Base-by-base conservation (phyloP, 2,888 invertebrate species). In the Didymodactylos carnosus region DNA sequence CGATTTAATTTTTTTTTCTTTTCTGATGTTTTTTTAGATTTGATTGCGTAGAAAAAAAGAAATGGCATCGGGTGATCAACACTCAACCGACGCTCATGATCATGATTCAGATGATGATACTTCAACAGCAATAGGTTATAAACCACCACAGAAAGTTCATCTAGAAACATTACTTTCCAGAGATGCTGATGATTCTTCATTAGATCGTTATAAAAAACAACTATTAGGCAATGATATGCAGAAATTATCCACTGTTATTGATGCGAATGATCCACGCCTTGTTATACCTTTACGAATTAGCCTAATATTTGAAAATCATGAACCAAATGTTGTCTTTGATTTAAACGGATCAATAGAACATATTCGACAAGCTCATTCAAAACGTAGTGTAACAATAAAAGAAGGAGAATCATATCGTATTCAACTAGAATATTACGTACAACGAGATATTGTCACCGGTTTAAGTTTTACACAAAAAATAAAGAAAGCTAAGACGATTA, bases 381-480 rank as follows among this genome's bases (percentile, higher is more conserved):
- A 75, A 39, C 69, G 49, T 41, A 46, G 46, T 4, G 40, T 75
- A 23, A 35, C 39, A n/a, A n/a, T 75, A 7, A 75, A 75, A 75
- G 75, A 75, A 72, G 75, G 72, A 13, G 69, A 72, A 69, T 14
- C 41, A 3, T 75, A 72, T 69, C 62, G 75, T 27, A 72, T 98
- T 82, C 88, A 91, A 82, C 94, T 98, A 81, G 92, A 94, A 84
- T 98, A 97, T 85, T 88, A 92, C 81, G 97, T 98, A 72, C 98
- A 98, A 84, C 88, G 95, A 73, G 98, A 98, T 86, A 98, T 98
- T 79, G 95, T 98, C 19, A 91, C 94, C 84, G 98, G 98, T 43
- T 87, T 99, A 79, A 94, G 92, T 84, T 97, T 95, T 84, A 87
- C 92, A 77, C 95, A 97, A 86, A 94, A 93, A 85, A 92, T 93